Base-by-base conservation (phyloP, 2,888 invertebrate species). In the Ferrisia virgata region DNA sequence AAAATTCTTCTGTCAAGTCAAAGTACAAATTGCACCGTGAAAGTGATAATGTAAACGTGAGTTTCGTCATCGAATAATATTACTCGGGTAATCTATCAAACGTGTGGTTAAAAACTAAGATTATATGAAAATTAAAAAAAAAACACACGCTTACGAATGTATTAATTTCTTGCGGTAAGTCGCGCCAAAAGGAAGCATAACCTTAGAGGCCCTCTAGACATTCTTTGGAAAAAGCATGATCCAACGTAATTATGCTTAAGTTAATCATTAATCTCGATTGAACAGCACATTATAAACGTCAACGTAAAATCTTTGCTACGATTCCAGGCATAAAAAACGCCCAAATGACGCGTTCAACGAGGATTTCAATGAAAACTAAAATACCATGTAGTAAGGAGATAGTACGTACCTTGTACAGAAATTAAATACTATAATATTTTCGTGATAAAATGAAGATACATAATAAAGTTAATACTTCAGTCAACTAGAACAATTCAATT, bases 161-260 rank as follows among this genome's bases (percentile, higher is more conserved):
- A 47, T 3, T 6, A 25, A 69, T n/a, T 28, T 76, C 43, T 33
- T 40, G 39, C 15, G 28, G 25, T n/a, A 39, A 40, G 39, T 40
- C 15, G 28, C 40, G 43, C 22, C 39, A 18, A 33, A 76, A 39
- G 39, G 40, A 47, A 39, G 64, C 36, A 72, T 82, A 82, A 82
- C 82, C 82, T 82, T 83, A 83, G 83, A 83, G 83, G 72, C 83
- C 83, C 83, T 83, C 83, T 83, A 83, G 83, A 83, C 83, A 36
- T 83, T 40, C 83, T 76, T 39, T 83, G 83, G 11, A 43, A 80
- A 33, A 83, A 72, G 82, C 82, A 82, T 82, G 82, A 82, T 53
- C 58, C 22, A 82, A 9, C 39, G 58, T 18, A 64, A 58, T 36
- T 33, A 58, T 39, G 8, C 15, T 13, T 2, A 25, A 64, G 4